phyloP scores from a whole-genome alignment of 2,888 invertebrate genomes.

The Limnephilus marmoratus region DNA sequence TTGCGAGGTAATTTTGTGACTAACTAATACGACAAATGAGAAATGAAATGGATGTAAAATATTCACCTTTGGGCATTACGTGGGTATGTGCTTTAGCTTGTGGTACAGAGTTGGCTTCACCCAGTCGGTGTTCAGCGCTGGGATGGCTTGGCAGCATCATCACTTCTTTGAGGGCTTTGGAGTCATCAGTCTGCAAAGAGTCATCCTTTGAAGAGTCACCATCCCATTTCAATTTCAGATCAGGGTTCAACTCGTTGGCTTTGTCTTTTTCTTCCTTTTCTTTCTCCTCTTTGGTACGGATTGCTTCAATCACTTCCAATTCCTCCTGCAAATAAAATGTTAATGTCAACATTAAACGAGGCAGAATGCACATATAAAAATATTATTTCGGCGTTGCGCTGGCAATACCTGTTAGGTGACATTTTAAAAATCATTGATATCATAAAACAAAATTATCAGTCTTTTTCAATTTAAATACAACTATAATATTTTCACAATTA shows the following conservation, averaged over 20 bases:
- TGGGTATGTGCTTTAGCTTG: neutral
- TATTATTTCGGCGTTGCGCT: no score
- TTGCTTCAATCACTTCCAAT: slow-evolving; percentile 82
- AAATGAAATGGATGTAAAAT: neutral
- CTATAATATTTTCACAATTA: no score
- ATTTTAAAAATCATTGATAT: no score
- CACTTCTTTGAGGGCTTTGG: slow-evolving; percentile 74
- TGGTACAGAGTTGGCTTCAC: neutral
- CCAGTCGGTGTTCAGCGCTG: slow-evolving; percentile 58
- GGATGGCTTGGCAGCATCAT: slow-evolving; percentile 73
- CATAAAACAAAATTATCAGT: no score
- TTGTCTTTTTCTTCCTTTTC: slow-evolving; percentile 70
- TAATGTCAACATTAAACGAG: neutral
- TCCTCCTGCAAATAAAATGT: slow-evolving; percentile 78
- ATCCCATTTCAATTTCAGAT: slow-evolving; percentile 70
- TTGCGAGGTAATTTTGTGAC: no score
- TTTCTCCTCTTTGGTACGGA: slow-evolving; percentile 82
- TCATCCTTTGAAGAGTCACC: slow-evolving; percentile 69
- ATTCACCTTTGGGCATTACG: slow-evolving; percentile 34
- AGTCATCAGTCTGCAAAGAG: slow-evolving; percentile 74
- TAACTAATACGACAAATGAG: neutral
- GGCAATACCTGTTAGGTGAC: no score
- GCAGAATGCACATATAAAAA: no score
- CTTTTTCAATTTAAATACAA: no score
- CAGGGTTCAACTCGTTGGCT: slow-evolving; percentile 59